Evolutionary conservation across 2,113 vertebrate species (phyloP).

Genomic region (Syrmaticus mikado): DNA sequence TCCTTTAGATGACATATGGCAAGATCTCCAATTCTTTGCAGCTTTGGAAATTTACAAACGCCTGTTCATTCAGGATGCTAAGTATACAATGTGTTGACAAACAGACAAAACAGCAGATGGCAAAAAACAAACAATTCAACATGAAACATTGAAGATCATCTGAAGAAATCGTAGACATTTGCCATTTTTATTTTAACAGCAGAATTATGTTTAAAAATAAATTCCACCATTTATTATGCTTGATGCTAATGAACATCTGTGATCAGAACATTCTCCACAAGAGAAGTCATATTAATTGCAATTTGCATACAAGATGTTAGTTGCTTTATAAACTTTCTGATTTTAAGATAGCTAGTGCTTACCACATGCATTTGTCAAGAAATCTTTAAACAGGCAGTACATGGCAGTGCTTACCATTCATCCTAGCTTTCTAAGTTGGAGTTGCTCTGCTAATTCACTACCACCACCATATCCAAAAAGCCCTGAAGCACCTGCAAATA

Average conservation of each 20-base stretch:
- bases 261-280: not conserved
- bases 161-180: not conserved
- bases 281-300: not conserved
- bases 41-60: slow-evolving; percentile 39
- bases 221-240: not conserved
- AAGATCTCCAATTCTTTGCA: slow-evolving; percentile 22
- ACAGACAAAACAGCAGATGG: slow-evolving; percentile 57
- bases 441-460: not conserved
- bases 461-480: not conserved
- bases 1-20: slow-evolving; percentile 51
- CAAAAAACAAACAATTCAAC: slow-evolving; percentile 49
- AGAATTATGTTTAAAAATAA: slow-evolving; percentile 1
- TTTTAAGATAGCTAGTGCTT: not conserved
- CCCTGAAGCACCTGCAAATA: not conserved
- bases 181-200: not conserved
- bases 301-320: not conserved
- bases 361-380: not conserved
- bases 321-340: not conserved
- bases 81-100: slow-evolving; percentile 18
- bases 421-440: not conserved
- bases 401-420: not conserved
- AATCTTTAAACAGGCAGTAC: not conserved
- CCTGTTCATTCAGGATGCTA: slow-evolving; percentile 24
- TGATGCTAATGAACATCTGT: not conserved
- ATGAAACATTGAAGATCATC: not conserved